Conservation (phyloP, 2,113 vertebrate species). For the Sminthopsis crassicaudata region DNA sequence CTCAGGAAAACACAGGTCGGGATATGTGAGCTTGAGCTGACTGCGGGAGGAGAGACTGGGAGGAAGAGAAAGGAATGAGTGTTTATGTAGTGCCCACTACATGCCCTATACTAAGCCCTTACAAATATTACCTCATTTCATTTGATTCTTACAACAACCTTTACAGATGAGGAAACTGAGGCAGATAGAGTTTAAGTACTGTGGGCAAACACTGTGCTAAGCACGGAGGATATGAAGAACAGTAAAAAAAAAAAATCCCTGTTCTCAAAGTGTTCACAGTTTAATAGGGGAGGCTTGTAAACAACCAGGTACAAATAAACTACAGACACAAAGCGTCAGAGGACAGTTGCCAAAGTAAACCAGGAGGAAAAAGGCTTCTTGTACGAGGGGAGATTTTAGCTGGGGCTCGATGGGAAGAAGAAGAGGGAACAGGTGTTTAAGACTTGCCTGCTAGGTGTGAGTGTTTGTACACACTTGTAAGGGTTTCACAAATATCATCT, state of each 20-base stretch:
- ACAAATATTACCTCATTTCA: neutral
- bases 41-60: neutral
- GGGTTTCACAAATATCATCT: neutral
- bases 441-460: neutral
- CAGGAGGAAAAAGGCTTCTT: neutral
- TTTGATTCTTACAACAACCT: neutral
- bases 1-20: neutral
- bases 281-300: neutral
- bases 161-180: neutral
- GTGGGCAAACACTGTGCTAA: neutral
- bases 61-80: neutral
- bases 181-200: neutral
- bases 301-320: neutral
- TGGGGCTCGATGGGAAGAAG: neutral
- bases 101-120: neutral
- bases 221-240: neutral
- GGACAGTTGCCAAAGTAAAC: neutral
- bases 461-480: neutral
- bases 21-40: neutral
- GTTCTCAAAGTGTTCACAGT: neutral
- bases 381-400: neutral
- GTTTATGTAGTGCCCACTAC: neutral
- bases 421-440: neutral
- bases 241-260: neutral
- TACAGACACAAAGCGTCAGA: neutral